Evolutionary conservation across 2,888 invertebrate species (phyloP).

Genomic region (Oscheius sp.): DNA sequence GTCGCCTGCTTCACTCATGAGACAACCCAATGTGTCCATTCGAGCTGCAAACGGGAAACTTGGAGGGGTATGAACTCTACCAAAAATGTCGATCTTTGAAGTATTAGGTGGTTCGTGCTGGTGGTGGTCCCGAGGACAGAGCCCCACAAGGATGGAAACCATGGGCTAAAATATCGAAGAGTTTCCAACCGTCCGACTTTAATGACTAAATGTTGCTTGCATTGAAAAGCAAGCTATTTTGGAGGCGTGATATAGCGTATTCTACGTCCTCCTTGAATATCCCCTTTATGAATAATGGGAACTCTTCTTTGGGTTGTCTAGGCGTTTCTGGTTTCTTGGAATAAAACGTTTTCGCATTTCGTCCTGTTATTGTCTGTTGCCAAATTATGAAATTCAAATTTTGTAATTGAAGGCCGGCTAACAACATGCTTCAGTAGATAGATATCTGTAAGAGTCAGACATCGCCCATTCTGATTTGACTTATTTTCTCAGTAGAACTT

Average conservation of each 20-base stretch:
- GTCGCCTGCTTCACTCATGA: constrained; percentile 22
- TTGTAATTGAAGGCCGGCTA: neutral
- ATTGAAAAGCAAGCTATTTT: neutral
- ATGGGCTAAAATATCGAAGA: constrained; percentile 40
- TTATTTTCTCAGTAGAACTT: too few relatives aligned
- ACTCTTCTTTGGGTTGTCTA: constrained; percentile 1
- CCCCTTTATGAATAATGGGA: neutral
- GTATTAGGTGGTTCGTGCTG: constrained; percentile 46
- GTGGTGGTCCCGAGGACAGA: constrained; percentile 45
- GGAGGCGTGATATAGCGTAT: neutral
- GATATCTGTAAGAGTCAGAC: too few relatives aligned
- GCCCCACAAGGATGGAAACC: constrained; percentile 54
- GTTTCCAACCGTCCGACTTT: constrained; percentile 3
- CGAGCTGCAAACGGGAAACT: constrained; percentile 47
- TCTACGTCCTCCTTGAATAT: neutral
- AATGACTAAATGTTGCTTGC: too few relatives aligned
- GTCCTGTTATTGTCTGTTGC: neutral
- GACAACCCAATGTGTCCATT: constrained; percentile 37
- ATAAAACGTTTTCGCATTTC: neutral
- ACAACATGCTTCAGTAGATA: neutral
- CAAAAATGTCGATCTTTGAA: neutral
- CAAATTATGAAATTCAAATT: neutral
- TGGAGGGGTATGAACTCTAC: constrained; percentile 46
- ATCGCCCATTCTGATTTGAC: too few relatives aligned
- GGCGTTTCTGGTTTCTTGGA: neutral